Base-by-base conservation (phyloP, 2,113 vertebrate species). In the Columbina picui region DNA sequence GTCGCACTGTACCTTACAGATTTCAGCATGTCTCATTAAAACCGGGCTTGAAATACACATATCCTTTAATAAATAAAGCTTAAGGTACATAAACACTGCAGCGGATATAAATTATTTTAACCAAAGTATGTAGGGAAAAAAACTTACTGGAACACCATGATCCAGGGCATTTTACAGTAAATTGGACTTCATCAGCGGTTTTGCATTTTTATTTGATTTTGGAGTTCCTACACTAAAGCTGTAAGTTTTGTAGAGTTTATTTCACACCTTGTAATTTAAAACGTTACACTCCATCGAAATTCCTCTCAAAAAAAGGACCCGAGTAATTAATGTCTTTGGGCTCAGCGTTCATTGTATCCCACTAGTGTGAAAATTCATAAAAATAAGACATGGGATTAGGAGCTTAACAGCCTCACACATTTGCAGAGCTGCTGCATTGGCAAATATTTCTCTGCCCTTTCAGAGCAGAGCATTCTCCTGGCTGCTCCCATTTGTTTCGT, bases 1-100 rank as follows among this genome's bases (percentile, higher is more conserved):
- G 94, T 98, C 12, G 63, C 86, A 96, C 94, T 96, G 96, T 97
- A 92, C 93, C 97, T 97, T 96, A 93, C 96, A 90, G 91, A 97
- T 97, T 97, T 97, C 92, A 95, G 94, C 94, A 93, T 89, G 89
- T 91, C 87, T 96, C 96, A 96, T 98, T 98, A 97, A 97, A 96
- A 94, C 95, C 16, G 43, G 60, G 73, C 92, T 96, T 93, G 94
- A 96, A 97, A 97, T 97, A 87, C 92, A 97, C 96, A 94, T 97
- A 96, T 95, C 95, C 92, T 95, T 94, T 90, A 93, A 97, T 95
- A 97, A 96, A 96, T 91, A 86, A 95, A 94, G 92, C 87, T 97
- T 97, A 96, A 97, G 96, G 94, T 92, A 95, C 91, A 91, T 93
- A 87, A 94, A 97, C 88, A 94, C 73, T 92, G 94, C 96, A 96